Conservation (phyloP, 35 echinoderm and acorn worm genomes). For the Heliocidaris tuberculata region DNA sequence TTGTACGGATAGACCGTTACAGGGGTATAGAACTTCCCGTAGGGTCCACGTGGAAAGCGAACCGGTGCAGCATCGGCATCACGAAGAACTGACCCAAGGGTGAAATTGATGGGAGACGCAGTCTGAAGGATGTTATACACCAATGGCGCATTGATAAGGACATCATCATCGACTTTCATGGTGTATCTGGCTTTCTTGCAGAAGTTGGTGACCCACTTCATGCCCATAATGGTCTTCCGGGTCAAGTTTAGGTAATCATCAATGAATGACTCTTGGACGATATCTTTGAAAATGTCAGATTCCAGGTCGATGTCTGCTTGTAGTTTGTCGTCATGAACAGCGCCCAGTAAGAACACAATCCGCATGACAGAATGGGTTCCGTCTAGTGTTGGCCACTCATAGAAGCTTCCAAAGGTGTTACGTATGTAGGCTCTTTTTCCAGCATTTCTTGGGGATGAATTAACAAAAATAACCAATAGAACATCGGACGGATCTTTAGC, state of each 20-base stretch:
- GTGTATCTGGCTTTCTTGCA: constrained; percentile 72
- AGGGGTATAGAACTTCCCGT: constrained; percentile 66
- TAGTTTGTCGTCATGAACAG: neutral
- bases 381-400: neutral
- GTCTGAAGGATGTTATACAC: constrained; percentile 43
- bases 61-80: neutral
- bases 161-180: constrained; percentile 80
- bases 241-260: constrained; percentile 86
- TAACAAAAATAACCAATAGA: constrained; percentile 61
- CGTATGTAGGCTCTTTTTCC: constrained; percentile 56
- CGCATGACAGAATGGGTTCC: constrained; percentile 32
- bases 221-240: constrained; percentile 86
- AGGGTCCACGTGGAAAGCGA: constrained; percentile 32
- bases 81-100: constrained; percentile 35
- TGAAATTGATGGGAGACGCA: constrained; percentile 43
- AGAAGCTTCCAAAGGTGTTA: constrained; percentile 55
- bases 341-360: constrained; percentile 55
- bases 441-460: constrained; percentile 53
- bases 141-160: constrained; percentile 59
- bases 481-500: neutral
- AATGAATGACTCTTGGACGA: constrained; percentile 76
- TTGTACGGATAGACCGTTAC: constrained; percentile 35
- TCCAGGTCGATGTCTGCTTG: constrained; percentile 54
- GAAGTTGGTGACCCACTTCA: constrained; percentile 80
- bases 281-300: constrained; percentile 54